Evolutionary conservation across 92 coral and sea anemone species (phyloP), one percentile per base, ranked within the genome.

Genomic region (Anthopleura xanthogrammica): DNA sequence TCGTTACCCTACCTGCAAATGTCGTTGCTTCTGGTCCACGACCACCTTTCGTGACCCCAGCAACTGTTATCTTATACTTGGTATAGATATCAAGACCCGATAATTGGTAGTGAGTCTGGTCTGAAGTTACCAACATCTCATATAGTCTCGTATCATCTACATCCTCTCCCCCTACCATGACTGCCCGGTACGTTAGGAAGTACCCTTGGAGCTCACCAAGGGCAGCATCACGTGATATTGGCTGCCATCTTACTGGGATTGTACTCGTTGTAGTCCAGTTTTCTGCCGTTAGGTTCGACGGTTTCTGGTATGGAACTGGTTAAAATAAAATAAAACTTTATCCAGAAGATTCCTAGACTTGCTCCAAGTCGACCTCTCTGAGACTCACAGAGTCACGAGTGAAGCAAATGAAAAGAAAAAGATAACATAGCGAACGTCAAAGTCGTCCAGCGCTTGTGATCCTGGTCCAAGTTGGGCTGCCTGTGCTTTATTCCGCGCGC

Each of bases 251-350:
- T 8, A 84, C 76, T 2, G n/a, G 22, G 41, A 84, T 52, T 76
- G 87, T 65, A 64, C 55, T 78, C 7, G 87, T 84, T 46, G 87
- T 84, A 16, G 55, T 60, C 77, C 77, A 46, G 77, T 84, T 66
- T 10, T 76, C 83, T 16, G 87, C 77, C 16, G 77, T 60, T 23
- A 84, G 82, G 41, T 82, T 77, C 17, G 64, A 23, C 10, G 87
- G 87, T 11, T 62, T 65, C n/a, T 41, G 22, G 20, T 65, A 57
- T 40, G 87, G 87, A 62, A 84, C 87, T 84, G 19, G 40, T 46
- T 60, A 50, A 78, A 52, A 4, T 12, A 52, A 50, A 16, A 10
- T 42, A 23, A 7, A 42, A 52, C 1, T 4, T 41, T 16, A 54
- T 22, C 36, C 0, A 79, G 5, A 17, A 62, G 16, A 29, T 29